A percentile compares a stretch with the other conserved stretches of the same genome.
Evolutionary conservation across 2,888 invertebrate species (phyloP).

Genomic region (Noctua pronuba): DNA sequence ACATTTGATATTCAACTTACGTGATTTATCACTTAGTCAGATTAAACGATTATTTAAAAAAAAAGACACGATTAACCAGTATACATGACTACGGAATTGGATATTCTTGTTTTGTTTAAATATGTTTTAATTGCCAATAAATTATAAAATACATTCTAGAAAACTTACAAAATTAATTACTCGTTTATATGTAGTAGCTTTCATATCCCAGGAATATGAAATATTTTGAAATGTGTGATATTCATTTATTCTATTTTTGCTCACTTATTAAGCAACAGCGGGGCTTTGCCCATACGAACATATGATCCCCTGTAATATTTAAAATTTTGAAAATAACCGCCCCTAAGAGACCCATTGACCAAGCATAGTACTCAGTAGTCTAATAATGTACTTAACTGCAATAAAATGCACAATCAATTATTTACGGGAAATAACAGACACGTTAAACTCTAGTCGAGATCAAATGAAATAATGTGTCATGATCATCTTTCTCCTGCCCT

Average conservation of each 20-base stretch:
- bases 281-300: too few relatives aligned
- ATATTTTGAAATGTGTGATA: neutral
- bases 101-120: conserved; percentile 14
- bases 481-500: too few relatives aligned
- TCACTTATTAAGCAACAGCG: neutral
- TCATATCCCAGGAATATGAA: neutral
- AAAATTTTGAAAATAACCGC: too few relatives aligned
- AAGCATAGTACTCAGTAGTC: too few relatives aligned
- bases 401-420: neutral
- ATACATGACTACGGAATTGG: neutral
- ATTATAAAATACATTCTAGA: neutral
- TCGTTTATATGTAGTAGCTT: neutral
- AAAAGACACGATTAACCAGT: neutral
- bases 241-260: neutral
- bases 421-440: neutral
- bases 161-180: neutral
- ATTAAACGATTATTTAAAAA: neutral
- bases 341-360: too few relatives aligned
- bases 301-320: too few relatives aligned
- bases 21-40: neutral
- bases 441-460: neutral
- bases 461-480: neutral
- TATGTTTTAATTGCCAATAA: conserved; percentile 4
- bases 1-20: neutral
- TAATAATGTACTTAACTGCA: neutral